Percentiles rank a stretch among this genome's conserved stretches.
Evolutionary conservation across 2,797 vertebrate genomes (phyloP).

Genomic region (Darevskia nairensis): DNA sequence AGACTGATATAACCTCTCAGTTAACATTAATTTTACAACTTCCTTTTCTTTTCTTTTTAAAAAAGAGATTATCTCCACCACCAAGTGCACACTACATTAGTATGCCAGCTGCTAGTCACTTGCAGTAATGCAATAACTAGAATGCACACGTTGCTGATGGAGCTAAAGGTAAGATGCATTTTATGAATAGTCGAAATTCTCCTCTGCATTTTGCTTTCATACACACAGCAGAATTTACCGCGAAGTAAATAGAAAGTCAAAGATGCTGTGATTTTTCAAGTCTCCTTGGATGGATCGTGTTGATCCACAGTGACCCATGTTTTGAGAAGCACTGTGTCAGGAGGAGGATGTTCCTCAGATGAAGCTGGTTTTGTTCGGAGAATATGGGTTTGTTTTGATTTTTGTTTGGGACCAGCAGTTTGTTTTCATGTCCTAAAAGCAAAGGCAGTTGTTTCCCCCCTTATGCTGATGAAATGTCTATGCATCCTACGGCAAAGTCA

Average conservation of each 20-base stretch:
- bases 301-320: background rate
- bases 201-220: background rate
- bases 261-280: rapidly evolving
- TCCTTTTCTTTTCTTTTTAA: too few relatives aligned
- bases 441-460: conserved; percentile 26
- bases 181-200: background rate
- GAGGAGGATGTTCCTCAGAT: background rate
- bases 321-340: background rate
- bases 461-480: background rate
- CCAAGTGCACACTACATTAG: background rate
- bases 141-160: too few relatives aligned
- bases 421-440: background rate
- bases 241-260: background rate
- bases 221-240: background rate
- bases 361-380: background rate
- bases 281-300: conserved; percentile 17
- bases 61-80: background rate
- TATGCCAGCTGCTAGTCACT: background rate
- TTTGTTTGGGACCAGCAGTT: background rate
- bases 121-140: background rate
- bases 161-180: background rate
- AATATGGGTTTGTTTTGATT: background rate
- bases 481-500: conserved; percentile 24
- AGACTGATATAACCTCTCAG: background rate
- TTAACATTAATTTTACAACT: too few relatives aligned